Conservation (phyloP, 2,888 invertebrate genomes). For the Cynaeus angustus region DNA sequence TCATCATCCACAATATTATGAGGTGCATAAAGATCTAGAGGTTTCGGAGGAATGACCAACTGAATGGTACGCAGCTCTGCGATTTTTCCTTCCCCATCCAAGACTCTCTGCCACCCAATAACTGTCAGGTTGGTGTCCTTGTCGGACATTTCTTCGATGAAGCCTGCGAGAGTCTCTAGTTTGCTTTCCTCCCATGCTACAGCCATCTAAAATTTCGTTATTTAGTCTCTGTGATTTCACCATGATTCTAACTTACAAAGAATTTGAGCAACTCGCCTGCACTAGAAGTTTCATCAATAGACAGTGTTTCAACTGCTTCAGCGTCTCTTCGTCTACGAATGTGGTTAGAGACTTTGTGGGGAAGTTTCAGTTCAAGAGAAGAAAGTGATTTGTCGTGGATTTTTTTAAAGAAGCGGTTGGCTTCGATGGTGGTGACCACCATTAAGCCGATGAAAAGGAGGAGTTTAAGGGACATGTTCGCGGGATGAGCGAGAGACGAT, state of each 20-base stretch:
- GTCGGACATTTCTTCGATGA: slow-evolving; percentile 9
- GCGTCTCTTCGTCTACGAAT: slow-evolving; percentile 6
- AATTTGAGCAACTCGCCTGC: slow-evolving; percentile 15
- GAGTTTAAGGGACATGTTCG: slow-evolving; percentile 14
- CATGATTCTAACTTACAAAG: slow-evolving; percentile 19
- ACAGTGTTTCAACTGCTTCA: background rate
- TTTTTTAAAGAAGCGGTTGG: background rate
- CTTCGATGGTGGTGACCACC: slow-evolving; percentile 4
- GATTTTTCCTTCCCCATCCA: slow-evolving; percentile 15
- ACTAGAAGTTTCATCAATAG: background rate
- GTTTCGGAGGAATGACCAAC: slow-evolving; percentile 43
- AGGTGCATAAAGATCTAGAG: background rate
- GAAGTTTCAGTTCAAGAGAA: background rate
- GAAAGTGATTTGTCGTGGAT: background rate
- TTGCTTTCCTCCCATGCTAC: slow-evolving; percentile 34
- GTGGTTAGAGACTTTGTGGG: background rate
- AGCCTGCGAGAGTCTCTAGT: slow-evolving; percentile 8
- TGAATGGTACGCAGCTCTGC: slow-evolving; percentile 23
- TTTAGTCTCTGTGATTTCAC: background rate
- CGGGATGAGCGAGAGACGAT: background rate
- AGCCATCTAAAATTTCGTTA: slow-evolving; percentile 1
- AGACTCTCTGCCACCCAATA: slow-evolving; percentile 40
- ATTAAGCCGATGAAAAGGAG: background rate
- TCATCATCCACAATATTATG: slow-evolving; percentile 17
- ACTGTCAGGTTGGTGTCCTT: slow-evolving; percentile 33